Evolutionary conservation across 2,113 vertebrate genomes (phyloP).

Genomic region (Capreolus pygargus): DNA sequence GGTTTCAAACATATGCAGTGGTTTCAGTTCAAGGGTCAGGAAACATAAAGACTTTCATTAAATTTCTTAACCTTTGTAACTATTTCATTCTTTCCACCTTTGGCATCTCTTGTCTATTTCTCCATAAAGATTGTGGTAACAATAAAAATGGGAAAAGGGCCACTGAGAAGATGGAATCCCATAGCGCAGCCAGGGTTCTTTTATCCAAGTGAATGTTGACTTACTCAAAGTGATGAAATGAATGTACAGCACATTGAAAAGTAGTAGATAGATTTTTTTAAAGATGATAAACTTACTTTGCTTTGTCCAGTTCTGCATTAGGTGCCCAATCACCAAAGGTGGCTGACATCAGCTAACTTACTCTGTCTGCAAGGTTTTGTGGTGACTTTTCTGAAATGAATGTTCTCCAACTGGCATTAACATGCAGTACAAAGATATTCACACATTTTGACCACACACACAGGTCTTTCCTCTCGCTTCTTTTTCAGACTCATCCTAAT

Average conservation of each 20-base stretch:
- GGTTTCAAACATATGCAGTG: not conserved
- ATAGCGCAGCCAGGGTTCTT: not conserved
- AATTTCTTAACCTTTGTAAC: not conserved
- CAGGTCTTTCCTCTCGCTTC: not conserved
- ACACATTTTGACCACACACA: not conserved
- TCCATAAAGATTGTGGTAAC: not conserved
- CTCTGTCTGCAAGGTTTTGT: not conserved
- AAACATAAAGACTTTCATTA: not conserved
- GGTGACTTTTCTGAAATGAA: not conserved
- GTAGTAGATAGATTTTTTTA: not conserved
- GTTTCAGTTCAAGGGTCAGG: not conserved
- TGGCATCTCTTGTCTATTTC: not conserved
- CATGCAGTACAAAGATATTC: not conserved
- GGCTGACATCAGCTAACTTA: not conserved
- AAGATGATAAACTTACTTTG: not conserved
- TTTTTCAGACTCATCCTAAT: not conserved
- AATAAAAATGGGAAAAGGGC: not conserved
- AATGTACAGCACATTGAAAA: not conserved
- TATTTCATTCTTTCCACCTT: not conserved
- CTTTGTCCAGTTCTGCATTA: not conserved
- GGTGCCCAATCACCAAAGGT: not conserved
- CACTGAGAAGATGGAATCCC: not conserved
- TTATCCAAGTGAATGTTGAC: not conserved
- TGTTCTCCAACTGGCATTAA: not conserved
- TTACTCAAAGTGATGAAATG: not conserved